These are phyloP conservation scores for Rattus rattus DNA, from an alignment of 2,113 vertebrate genomes.

Conservation along the genomic window DNA sequence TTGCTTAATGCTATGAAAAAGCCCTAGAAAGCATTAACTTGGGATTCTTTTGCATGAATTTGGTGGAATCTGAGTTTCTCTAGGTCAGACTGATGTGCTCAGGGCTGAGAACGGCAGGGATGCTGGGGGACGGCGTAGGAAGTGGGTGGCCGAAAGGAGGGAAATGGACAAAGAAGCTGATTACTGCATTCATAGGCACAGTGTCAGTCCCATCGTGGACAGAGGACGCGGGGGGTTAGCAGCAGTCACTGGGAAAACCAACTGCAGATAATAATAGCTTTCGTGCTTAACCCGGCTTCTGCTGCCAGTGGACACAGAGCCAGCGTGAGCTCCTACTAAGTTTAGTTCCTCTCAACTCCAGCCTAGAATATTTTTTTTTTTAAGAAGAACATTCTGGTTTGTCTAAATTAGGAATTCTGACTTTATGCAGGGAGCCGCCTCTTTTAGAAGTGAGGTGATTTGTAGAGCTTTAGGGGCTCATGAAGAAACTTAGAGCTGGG, in stretches of 20 bases:
- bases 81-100: not conserved
- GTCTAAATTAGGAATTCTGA: conserved; percentile 66
- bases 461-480: not conserved
- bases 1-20: conserved; percentile 1
- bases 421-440: conserved; percentile 29
- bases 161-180: not conserved
- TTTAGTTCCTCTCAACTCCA: conserved; percentile 57
- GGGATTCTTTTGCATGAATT: conserved; percentile 27
- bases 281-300: conserved; percentile 53
- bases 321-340: conserved; percentile 42
- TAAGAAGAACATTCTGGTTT: conserved; percentile 38
- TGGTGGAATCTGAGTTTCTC: not conserved
- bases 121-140: rapidly evolving
- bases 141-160: not conserved
- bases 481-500: not conserved
- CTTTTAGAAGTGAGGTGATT: not conserved
- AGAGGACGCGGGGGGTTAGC: not conserved
- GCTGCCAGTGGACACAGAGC: conserved; percentile 25
- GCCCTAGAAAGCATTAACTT: not conserved
- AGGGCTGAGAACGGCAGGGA: not conserved
- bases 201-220: rapidly evolving
- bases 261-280: conserved; percentile 68
- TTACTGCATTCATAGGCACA: not conserved
- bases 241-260: conserved; percentile 62
- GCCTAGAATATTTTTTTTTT: conserved; percentile 39